Evolutionary conservation across 2,797 vertebrate species (phyloP), one percentile per base, ranked within the genome.

Genomic region (Eremophila alpestris): DNA sequence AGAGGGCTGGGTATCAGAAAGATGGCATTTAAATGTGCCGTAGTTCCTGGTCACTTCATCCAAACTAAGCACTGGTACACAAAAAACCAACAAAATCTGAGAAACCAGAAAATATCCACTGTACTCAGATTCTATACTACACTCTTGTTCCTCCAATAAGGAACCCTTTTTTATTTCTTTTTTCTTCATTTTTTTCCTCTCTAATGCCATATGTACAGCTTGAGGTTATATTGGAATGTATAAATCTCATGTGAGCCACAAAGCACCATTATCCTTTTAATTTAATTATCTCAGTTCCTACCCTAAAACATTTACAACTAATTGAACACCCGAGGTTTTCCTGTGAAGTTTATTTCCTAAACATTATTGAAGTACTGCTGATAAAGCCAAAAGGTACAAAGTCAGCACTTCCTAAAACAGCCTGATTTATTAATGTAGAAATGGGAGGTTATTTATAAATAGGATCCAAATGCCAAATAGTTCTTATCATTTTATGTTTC

Each of bases 211-310:
- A 96, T 97, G 96, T 94, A 24, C 97, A 96, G 96, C 97, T 97
- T 75, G 97, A 97, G 97, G 97, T 98, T 98, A 97, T 98, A 97
- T 92, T 97, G 96, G 94, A 97, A 96, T 34, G 18, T 96, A 97
- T 97, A 97, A 98, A 98, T 97, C 97, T 98, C 97, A 87, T 81
- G 94, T 97, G 97, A 98, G 96, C 96, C 92, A 88, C 97, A 97
- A 96, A 97, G 94, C 93, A 93, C 95, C 85, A 55, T 96, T 97
- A 97, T 97, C 97, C 96, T 97, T 97, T 97, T 98, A 98, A 98
- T 98, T 98, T 98, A 97, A 98, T 98, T 98, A 98, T 97, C 97
- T 97, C 94, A 67, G 91, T 97, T 98, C 95, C 96, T 98, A 97
- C 91, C 77, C 96, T 98, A 96, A 97, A 98, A 97, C 79, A 69